Conservation (phyloP, 30 jellyfish, hydroid and myxozoan genomes). For the Calvadosia cruxmelitensis region DNA sequence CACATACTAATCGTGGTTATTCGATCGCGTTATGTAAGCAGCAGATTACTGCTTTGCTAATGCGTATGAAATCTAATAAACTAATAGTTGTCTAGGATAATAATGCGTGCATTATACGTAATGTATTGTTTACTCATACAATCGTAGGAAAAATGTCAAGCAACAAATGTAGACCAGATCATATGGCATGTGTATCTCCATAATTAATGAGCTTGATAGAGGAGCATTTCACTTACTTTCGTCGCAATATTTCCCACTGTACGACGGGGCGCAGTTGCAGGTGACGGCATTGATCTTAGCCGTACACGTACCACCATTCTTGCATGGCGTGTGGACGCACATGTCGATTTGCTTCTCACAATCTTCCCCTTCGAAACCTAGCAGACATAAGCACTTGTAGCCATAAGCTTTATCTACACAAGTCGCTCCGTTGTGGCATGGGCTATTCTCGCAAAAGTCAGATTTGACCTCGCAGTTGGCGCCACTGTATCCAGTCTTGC, state of each 20-base stretch:
- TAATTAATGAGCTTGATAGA: too few relatives aligned
- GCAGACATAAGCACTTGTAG: conserved; percentile 51
- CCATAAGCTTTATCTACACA: conserved; percentile 56
- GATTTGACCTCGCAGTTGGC: conserved; percentile 39
- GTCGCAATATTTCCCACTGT: conserved; percentile 80
- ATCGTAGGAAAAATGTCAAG: too few relatives aligned
- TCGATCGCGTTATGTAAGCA: too few relatives aligned
- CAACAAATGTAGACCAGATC: too few relatives aligned
- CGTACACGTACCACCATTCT: conserved; percentile 65
- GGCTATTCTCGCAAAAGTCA: conserved; percentile 57
- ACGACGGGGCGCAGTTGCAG: conserved; percentile 82
- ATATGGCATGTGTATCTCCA: too few relatives aligned
- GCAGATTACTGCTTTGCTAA: too few relatives aligned
- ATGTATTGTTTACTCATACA: too few relatives aligned
- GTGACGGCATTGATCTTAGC: conserved; percentile 55
- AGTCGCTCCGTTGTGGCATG: conserved; percentile 66
- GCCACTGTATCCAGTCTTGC: conserved; percentile 79
- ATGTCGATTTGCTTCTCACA: conserved; percentile 62
- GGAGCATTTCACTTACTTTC: conserved; percentile 56
- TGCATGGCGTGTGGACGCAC: conserved; percentile 72
- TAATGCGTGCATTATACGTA: too few relatives aligned
- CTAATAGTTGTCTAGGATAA: too few relatives aligned
- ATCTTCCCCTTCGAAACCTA: conserved; percentile 43
- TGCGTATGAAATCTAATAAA: too few relatives aligned
- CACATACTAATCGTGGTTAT: too few relatives aligned